Conservation (phyloP, 2,888 invertebrate genomes). For the Lepidocyrtoides sp. region DNA sequence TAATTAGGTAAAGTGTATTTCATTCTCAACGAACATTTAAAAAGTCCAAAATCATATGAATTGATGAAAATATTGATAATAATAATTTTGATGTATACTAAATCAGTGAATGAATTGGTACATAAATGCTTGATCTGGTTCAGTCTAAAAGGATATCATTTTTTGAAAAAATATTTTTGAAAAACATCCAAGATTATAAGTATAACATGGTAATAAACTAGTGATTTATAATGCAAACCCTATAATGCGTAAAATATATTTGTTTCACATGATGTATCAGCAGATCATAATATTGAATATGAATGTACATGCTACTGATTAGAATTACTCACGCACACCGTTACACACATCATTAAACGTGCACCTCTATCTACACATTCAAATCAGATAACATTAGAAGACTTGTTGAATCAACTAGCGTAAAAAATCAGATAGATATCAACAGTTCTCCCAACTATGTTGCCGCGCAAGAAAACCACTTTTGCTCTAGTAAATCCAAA, state of each 20-base stretch:
- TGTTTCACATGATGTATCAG: background rate
- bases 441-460: background rate
- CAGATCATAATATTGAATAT: background rate
- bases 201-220: background rate
- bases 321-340: slow-evolving; percentile 9
- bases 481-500: background rate
- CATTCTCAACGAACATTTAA: background rate
- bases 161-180: background rate
- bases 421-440: background rate
- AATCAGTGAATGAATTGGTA: background rate
- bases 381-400: background rate
- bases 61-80: background rate
- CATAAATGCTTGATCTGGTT: slow-evolving; percentile 4
- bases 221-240: background rate
- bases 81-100: background rate
- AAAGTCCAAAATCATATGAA: background rate
- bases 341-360: background rate
- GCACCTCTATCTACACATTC: background rate
- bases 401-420: background rate
- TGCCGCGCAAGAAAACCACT: background rate
- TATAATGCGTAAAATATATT: background rate
- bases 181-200: background rate
- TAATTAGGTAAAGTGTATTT: background rate
- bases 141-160: background rate
- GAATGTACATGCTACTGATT: background rate